phyloP scores from a whole-genome alignment of 2,797 vertebrate species.

The Erethizon dorsatum region DNA sequence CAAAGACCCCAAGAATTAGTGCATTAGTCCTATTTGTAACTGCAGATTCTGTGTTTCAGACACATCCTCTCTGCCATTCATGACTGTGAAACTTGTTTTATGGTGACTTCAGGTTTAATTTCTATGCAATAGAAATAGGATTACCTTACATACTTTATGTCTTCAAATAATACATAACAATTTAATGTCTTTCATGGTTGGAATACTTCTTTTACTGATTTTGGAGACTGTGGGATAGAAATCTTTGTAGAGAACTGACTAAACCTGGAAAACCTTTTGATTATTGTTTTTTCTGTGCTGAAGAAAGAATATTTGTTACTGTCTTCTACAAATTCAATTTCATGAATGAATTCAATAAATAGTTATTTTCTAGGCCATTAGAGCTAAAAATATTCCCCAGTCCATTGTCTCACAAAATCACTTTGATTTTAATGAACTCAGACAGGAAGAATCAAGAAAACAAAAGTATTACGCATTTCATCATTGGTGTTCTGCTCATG shows the following conservation, averaged over 20 bases:
- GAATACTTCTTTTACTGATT: constrained; percentile 49
- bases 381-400: constrained; percentile 71
- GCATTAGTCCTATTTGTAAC: too few relatives aligned
- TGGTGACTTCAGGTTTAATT: background rate
- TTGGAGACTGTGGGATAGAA: background rate
- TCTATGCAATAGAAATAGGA: background rate
- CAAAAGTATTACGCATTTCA: constrained; percentile 48
- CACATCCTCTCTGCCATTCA: background rate
- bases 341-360: constrained; percentile 71
- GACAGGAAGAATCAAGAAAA: constrained; percentile 67
- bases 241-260: background rate
- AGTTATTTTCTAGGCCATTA: constrained; percentile 74
- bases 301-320: constrained; percentile 66
- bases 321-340: constrained; percentile 78
- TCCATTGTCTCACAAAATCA: constrained; percentile 26
- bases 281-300: constrained; percentile 57
- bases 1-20: background rate
- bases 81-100: background rate
- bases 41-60: background rate
- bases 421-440: constrained; percentile 73
- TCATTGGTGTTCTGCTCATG: constrained; percentile 26
- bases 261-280: constrained; percentile 44
- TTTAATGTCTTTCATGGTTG: background rate
- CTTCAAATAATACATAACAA: background rate
- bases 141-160: background rate